phyloP scores from a whole-genome alignment of 2,888 invertebrate genomes.

The Protophormia terraenovae region DNA sequence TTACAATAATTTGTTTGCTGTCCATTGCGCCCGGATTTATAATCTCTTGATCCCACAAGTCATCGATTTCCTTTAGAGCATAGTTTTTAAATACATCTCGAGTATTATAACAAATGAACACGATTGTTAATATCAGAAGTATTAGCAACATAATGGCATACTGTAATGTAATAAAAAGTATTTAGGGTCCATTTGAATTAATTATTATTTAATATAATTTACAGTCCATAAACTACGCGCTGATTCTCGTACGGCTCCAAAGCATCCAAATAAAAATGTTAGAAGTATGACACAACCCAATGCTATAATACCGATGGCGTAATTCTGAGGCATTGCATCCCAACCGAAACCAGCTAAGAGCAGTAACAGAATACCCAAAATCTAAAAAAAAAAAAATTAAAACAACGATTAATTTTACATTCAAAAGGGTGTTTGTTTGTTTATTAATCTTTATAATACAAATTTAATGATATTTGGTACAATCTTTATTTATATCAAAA shows the following conservation, averaged over 20 bases:
- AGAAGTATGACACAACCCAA: slow-evolving; percentile 74
- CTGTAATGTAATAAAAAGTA: slow-evolving; percentile 43
- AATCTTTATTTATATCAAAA: too few relatives aligned
- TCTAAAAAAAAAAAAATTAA: slow-evolving; percentile 63
- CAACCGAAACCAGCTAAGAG: slow-evolving; percentile 75
- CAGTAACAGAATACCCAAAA: slow-evolving; percentile 75
- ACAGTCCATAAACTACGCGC: slow-evolving; percentile 77
- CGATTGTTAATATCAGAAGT: slow-evolving; percentile 71
- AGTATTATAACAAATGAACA: slow-evolving; percentile 71
- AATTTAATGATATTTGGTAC: too few relatives aligned
- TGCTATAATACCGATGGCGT: slow-evolving; percentile 74
- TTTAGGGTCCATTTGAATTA: too few relatives aligned
- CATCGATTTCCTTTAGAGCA: slow-evolving; percentile 73
- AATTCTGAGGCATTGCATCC: slow-evolving; percentile 76
- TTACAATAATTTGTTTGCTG: slow-evolving; percentile 73
- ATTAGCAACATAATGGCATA: slow-evolving; percentile 73
- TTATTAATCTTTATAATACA: too few relatives aligned
- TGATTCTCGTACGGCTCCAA: slow-evolving; percentile 76
- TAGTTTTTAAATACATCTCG: slow-evolving; percentile 74
- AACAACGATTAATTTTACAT: too few relatives aligned
- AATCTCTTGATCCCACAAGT: slow-evolving; percentile 73
- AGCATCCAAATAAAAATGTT: slow-evolving; percentile 76
- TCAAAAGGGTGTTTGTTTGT: too few relatives aligned
- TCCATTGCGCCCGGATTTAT: slow-evolving; percentile 75
- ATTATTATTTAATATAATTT: too few relatives aligned